Conservation (phyloP, 30 jellyfish, hydroid and myxozoan genomes). For the Chironex yamaguchii region DNA sequence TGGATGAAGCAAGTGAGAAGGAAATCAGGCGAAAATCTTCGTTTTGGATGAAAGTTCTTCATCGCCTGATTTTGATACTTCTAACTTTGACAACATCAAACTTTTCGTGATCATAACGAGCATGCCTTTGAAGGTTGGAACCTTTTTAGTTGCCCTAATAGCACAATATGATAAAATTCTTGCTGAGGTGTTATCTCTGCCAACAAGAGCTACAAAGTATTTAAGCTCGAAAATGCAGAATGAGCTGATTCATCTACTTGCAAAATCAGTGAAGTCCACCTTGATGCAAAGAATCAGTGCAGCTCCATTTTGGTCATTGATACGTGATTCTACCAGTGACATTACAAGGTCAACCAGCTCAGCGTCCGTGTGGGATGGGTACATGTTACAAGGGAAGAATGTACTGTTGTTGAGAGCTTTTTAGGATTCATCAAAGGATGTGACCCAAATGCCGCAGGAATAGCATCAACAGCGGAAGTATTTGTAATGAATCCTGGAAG, state of each 20-base stretch:
- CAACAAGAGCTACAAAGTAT: conserved; percentile 46
- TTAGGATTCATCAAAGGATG: too few species aligned
- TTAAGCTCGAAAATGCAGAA: conserved; percentile 47
- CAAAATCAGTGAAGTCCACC: conserved; percentile 37
- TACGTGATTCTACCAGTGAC: conserved; percentile 19
- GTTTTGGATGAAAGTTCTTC: conserved; percentile 45
- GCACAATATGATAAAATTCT: conserved; percentile 43
- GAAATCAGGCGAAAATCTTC: conserved; percentile 8
- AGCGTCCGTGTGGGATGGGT: conserved; percentile 35
- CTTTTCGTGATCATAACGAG: conserved; percentile 18
- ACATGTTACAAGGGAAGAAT: not conserved
- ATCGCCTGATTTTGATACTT: conserved; percentile 23
- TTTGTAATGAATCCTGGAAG: too few species aligned
- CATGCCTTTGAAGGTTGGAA: too few species aligned
- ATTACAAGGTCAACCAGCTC: conserved; percentile 9
- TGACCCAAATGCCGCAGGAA: too few species aligned
- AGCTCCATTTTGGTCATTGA: conserved; percentile 15
- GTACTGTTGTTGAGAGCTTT: conserved; percentile 2
- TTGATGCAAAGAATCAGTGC: conserved; percentile 13
- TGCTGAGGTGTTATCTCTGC: conserved; percentile 42
- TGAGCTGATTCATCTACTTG: conserved; percentile 23
- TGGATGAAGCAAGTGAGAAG: too few species aligned
- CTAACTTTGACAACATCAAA: conserved; percentile 27
- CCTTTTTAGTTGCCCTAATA: conserved; percentile 34
- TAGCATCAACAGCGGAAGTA: too few species aligned